Conservation (phyloP, 2,113 vertebrate species). For the Egretta garzetta region DNA sequence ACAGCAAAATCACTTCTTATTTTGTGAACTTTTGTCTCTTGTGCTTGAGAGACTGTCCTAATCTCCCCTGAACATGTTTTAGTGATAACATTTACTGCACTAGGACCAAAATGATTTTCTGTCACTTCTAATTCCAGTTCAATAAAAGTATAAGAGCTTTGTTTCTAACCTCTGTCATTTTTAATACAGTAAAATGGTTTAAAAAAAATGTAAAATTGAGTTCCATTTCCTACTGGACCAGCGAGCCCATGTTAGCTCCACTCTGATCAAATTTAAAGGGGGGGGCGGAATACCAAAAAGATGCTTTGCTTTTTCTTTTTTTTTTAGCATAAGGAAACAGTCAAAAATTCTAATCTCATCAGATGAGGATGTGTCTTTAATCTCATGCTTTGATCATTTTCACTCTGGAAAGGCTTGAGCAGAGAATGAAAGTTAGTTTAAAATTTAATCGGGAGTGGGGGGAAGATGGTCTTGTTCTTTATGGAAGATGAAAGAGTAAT, state of each 20-base stretch:
- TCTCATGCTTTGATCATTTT: constrained; percentile 59
- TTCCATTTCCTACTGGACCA: constrained; percentile 73
- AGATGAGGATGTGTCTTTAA: constrained; percentile 52
- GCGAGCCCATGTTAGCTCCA: constrained; percentile 65
- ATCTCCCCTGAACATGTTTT: constrained; percentile 75
- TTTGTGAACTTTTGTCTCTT: constrained; percentile 69
- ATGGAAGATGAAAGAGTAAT: background rate
- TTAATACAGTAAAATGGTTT: constrained; percentile 79
- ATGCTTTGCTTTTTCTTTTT: background rate
- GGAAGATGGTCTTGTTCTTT: background rate
- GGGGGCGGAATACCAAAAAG: constrained; percentile 45
- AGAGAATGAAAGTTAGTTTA: constrained; percentile 43
- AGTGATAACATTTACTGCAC: constrained; percentile 77
- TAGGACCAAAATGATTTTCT: constrained; percentile 81
- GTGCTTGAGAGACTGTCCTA: constrained; percentile 72
- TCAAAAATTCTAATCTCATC: constrained; percentile 62
- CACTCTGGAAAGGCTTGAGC: constrained; percentile 51
- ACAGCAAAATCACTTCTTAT: constrained; percentile 48
- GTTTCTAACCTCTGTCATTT: constrained; percentile 84
- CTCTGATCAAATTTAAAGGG: constrained; percentile 69
- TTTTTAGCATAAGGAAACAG: constrained; percentile 5
- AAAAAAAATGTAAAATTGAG: constrained; percentile 77
- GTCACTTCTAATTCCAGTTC: constrained; percentile 80
- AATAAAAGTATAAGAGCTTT: constrained; percentile 74
- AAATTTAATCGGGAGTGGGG: background rate